Evolutionary conservation across 1,140 invertebrate genomes (phyloP).

Genomic region (Sminthurinus signatus): DNA sequence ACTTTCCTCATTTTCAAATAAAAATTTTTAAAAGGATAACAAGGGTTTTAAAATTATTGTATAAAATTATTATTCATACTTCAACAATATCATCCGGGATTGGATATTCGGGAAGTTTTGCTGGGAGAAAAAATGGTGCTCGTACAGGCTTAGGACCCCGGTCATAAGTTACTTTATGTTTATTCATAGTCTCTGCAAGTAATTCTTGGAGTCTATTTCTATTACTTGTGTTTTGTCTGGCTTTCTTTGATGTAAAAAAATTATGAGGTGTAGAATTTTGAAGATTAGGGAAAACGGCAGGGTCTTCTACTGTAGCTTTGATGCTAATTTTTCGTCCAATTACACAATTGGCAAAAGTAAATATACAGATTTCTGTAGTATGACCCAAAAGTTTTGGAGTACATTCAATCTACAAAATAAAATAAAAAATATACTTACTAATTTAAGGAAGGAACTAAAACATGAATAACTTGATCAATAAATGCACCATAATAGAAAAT

Average conservation of each 20-base stretch:
- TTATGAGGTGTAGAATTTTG: too few species aligned
- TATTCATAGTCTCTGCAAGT: constrained; percentile 41
- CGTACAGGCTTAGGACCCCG: constrained; percentile 17
- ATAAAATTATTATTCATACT: constrained; percentile 25
- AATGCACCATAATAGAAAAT: too few species aligned
- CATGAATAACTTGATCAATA: too few species aligned
- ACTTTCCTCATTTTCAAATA: background rate
- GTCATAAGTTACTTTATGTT: background rate
- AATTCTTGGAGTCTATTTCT: constrained; percentile 51
- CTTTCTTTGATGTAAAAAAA: constrained; percentile 44
- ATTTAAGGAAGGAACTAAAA: constrained; percentile 43
- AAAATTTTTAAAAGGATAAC: constrained; percentile 3
- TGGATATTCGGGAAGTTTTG: constrained; percentile 42
- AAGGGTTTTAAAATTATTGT: constrained; percentile 18
- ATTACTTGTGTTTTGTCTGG: constrained; percentile 32
- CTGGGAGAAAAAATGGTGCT: constrained; percentile 35
- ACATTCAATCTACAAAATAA: too few species aligned
- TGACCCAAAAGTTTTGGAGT: too few species aligned
- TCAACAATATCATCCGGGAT: constrained; percentile 39
- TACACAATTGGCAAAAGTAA: constrained; percentile 45
- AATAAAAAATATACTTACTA: background rate
- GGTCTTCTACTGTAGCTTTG: too few species aligned
- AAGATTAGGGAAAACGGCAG: too few species aligned
- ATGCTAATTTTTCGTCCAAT: constrained; percentile 42
- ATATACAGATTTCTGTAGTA: too few species aligned